Conservation (phyloP, 2,113 vertebrate genomes). For the Myrmecophaga tridactyla region DNA sequence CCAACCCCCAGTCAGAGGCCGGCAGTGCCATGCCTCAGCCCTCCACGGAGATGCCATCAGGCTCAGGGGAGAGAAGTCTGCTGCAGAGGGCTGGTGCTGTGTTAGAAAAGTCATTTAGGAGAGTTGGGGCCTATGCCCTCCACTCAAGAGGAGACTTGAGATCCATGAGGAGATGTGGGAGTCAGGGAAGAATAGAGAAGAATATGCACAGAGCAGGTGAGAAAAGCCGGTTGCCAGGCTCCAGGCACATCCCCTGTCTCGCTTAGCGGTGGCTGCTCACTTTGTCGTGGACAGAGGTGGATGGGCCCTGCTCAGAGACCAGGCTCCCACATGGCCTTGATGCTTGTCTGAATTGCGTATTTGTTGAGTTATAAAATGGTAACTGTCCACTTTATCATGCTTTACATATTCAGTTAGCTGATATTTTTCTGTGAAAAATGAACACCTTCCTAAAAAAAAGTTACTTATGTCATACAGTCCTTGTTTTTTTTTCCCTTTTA, state of each 20-base stretch:
- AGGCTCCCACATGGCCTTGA: not conserved
- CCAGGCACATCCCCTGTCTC: not conserved
- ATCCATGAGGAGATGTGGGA: too few species aligned
- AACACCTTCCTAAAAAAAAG: not conserved
- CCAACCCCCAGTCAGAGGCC: too few species aligned
- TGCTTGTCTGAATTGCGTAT: not conserved
- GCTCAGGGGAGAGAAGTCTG: too few species aligned
- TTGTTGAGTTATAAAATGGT: not conserved
- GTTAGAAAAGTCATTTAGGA: too few species aligned
- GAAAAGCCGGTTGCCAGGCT: too few species aligned
- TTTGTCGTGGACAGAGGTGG: not conserved
- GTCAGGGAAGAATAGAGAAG: too few species aligned
- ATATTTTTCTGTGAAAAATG: not conserved
- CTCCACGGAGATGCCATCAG: too few species aligned
- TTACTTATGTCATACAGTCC: fast-evolving
- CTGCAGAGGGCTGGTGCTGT: too few species aligned
- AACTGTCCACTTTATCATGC: not conserved
- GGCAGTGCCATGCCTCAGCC: too few species aligned
- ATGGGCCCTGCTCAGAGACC: not conserved
- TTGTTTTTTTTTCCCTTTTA: not conserved
- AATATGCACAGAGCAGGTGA: too few species aligned
- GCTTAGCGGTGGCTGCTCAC: not conserved
- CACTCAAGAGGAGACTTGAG: too few species aligned
- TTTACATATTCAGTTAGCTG: not conserved
- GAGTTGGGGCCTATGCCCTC: too few species aligned